Conservation (phyloP, 2,113 vertebrate genomes). For the Puma concolor region DNA sequence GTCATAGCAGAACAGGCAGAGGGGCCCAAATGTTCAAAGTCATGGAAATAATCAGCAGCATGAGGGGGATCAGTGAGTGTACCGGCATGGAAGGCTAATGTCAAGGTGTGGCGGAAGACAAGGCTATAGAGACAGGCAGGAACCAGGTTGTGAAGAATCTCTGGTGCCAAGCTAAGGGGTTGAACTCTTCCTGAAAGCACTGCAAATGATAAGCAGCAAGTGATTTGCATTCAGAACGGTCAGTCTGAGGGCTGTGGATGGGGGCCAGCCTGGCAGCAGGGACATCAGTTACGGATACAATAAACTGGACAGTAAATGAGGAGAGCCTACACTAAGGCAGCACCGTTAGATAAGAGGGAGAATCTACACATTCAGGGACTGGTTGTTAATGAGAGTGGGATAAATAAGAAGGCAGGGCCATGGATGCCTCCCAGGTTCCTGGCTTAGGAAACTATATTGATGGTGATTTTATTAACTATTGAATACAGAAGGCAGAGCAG, state of each 20-base stretch:
- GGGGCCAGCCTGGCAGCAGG: not conserved
- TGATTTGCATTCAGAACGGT: not conserved
- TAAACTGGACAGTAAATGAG: not conserved
- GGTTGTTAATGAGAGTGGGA: not conserved
- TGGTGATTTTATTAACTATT: not conserved
- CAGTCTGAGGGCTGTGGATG: not conserved
- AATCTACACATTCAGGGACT: not conserved
- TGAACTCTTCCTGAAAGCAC: not conserved
- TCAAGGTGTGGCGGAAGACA: not conserved
- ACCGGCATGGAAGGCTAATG: not conserved
- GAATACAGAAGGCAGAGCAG: not conserved
- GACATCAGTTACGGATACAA: not conserved
- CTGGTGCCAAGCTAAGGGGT: not conserved
- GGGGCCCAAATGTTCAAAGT: not conserved
- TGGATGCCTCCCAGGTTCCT: not conserved
- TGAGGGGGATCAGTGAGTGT: not conserved
- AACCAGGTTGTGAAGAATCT: not conserved
- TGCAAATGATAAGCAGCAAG: not conserved
- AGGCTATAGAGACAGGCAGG: not conserved
- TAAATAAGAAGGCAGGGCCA: not conserved
- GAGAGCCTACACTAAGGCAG: not conserved
- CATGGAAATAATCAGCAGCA: not conserved
- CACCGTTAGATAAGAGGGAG: not conserved
- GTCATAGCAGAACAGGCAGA: not conserved
- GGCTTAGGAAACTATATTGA: not conserved